A percentile compares a stretch with the other conserved stretches of the same genome.
Evolutionary conservation across 2,113 vertebrate species (phyloP).

Genomic region (Oreochromis aureus): DNA sequence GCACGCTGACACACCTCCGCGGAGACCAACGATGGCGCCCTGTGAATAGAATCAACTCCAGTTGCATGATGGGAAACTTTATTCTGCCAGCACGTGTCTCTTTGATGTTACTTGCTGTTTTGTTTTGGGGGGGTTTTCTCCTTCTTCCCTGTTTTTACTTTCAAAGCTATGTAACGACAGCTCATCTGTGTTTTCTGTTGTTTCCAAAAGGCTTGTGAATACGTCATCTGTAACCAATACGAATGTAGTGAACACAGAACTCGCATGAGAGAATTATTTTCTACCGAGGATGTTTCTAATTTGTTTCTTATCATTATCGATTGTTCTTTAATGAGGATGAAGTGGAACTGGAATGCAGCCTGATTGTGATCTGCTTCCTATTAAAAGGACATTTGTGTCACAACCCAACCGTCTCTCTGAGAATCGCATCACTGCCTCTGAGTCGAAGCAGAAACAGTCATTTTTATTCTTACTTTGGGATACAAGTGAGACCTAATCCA

Average conservation of each 20-base stretch:
- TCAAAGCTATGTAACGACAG: conserved; percentile 40
- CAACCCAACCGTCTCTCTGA: neutral
- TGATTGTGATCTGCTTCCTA: conserved; percentile 73
- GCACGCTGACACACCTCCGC: conserved; percentile 53
- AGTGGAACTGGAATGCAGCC: conserved; percentile 67
- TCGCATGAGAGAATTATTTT: conserved; percentile 77
- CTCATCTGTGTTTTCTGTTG: conserved; percentile 19
- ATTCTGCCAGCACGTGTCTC: conserved; percentile 70
- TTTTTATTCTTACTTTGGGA: neutral
- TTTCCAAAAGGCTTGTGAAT: conserved; percentile 58
- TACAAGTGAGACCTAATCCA: neutral
- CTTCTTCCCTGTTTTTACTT: neutral
- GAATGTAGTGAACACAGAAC: conserved; percentile 71
- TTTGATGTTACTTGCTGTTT: conserved; percentile 36
- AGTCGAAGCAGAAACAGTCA: neutral
- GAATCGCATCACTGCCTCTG: neutral
- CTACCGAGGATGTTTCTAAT: conserved; percentile 76
- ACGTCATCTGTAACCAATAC: conserved; percentile 56
- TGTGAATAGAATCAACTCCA: conserved; percentile 66
- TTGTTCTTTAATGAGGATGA: conserved; percentile 61
- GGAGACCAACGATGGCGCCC: conserved; percentile 54
- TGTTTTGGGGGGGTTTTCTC: neutral
- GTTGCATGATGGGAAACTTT: conserved; percentile 72
- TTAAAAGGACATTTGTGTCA: conserved; percentile 71
- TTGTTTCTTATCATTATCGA: conserved; percentile 68